Conservation (phyloP, 1,140 invertebrate genomes). For the Heterodera carotae region DNA sequence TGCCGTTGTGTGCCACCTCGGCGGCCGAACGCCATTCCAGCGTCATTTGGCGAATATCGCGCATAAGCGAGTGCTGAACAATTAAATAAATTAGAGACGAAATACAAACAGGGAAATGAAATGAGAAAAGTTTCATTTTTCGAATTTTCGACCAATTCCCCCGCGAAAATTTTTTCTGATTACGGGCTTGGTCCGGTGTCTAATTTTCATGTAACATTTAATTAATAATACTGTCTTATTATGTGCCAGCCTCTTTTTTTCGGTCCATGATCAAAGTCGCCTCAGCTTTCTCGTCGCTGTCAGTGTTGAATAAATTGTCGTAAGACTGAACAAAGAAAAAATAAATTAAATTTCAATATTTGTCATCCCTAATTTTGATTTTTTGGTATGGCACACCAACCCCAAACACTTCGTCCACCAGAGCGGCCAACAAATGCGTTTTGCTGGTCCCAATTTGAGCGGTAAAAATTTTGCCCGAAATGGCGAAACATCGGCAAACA, state of each 20-base stretch:
- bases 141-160: too few relatives aligned
- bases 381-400: not conserved
- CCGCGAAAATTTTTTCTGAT: too few relatives aligned
- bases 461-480: constrained; percentile 34
- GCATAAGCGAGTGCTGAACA: constrained; percentile 22
- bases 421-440: constrained; percentile 26
- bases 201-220: too few relatives aligned
- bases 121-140: not conserved
- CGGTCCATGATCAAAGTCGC: too few relatives aligned
- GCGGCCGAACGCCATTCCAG: constrained; percentile 27
- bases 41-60: constrained; percentile 25
- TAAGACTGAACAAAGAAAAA: constrained; percentile 23
- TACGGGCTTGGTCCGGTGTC: too few relatives aligned
- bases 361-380: constrained; percentile 12
- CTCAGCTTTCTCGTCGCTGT: constrained; percentile 22
- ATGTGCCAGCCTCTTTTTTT: too few relatives aligned
- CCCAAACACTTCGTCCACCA: constrained; percentile 39
- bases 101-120: not conserved
- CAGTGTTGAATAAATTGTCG: constrained; percentile 26
- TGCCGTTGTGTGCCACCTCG: constrained; percentile 35
- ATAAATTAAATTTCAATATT: not conserved
- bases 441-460: constrained; percentile 32
- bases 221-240: too few relatives aligned
- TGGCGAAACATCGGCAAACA: constrained; percentile 33
- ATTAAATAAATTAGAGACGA: not conserved